phyloP scores from a whole-genome alignment of 2,888 invertebrate species.

The Erebia palarica region DNA sequence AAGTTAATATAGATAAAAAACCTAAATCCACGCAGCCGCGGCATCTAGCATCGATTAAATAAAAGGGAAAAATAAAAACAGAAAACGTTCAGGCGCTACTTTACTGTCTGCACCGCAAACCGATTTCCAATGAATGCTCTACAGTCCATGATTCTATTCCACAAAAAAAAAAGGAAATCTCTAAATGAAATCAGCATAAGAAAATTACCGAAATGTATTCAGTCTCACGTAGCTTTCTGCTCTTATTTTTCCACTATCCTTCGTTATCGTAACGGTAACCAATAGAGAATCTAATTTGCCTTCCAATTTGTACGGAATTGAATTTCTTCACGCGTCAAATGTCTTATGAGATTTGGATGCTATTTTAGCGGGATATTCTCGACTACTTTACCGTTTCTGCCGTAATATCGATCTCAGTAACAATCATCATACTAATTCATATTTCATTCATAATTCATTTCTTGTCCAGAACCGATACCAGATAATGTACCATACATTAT shows the following conservation, averaged over 20 bases:
- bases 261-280: conserved; percentile 44
- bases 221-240: background rate
- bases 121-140: no score
- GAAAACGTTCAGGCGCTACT: no score
- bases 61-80: no score
- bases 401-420: conserved; percentile 24
- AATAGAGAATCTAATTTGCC: conserved; percentile 64
- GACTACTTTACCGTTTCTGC: conserved; percentile 45
- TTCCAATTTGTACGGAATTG: conserved; percentile 66
- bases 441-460: background rate
- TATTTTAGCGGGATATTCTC: conserved; percentile 58
- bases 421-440: conserved; percentile 29
- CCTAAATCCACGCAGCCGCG: no score
- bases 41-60: no score
- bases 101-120: no score
- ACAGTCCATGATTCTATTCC: no score
- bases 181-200: conserved; percentile 23
- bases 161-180: background rate
- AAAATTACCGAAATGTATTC: conserved; percentile 27
- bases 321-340: conserved; percentile 69
- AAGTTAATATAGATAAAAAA: no score
- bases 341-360: conserved; percentile 63
- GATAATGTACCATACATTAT: no score
- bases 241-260: conserved; percentile 34
- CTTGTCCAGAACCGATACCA: no score